phyloP scores from a whole-genome alignment of 2,797 vertebrate species.

The Xiphophorus birchmanni region DNA sequence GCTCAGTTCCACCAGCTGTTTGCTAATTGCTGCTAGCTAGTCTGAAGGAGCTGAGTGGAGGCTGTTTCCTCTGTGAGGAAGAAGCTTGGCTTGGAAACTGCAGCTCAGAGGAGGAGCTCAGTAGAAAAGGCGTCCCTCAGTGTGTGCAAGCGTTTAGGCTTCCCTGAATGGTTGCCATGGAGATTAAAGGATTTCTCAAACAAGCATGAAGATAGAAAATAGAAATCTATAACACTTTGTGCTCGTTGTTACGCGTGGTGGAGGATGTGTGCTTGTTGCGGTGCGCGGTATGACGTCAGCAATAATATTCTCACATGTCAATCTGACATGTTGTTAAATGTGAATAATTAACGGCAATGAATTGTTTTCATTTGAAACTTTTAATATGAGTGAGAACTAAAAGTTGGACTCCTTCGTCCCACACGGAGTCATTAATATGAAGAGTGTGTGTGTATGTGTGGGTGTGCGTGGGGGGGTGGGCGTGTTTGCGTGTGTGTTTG shows the following conservation, averaged over 20 bases:
- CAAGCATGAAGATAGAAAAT: neutral
- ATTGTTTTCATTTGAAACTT: slow-evolving; percentile 1
- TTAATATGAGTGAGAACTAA: neutral
- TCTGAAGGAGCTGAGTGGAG: too few species aligned
- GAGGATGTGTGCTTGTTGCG: neutral
- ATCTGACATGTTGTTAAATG: neutral
- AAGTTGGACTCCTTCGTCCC: neutral
- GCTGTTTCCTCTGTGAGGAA: too few species aligned
- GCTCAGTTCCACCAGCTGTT: too few species aligned
- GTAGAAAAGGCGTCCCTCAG: too few species aligned
- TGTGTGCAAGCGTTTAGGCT: too few species aligned
- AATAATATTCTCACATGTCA: neutral
- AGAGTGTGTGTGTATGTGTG: slow-evolving; percentile 4
- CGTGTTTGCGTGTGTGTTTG: neutral
- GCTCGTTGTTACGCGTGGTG: neutral
- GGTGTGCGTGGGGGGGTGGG: neutral
- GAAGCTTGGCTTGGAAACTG: too few species aligned
- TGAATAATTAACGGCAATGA: neutral
- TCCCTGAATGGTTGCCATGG: too few species aligned
- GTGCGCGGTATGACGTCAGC: neutral
- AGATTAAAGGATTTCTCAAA: too few species aligned
- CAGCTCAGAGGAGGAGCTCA: too few species aligned
- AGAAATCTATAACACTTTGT: too few species aligned
- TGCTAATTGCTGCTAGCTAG: too few species aligned
- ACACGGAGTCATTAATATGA: neutral